phyloP scores from a whole-genome alignment of 2,888 invertebrate genomes.

The Scaptomyza polygonia region DNA sequence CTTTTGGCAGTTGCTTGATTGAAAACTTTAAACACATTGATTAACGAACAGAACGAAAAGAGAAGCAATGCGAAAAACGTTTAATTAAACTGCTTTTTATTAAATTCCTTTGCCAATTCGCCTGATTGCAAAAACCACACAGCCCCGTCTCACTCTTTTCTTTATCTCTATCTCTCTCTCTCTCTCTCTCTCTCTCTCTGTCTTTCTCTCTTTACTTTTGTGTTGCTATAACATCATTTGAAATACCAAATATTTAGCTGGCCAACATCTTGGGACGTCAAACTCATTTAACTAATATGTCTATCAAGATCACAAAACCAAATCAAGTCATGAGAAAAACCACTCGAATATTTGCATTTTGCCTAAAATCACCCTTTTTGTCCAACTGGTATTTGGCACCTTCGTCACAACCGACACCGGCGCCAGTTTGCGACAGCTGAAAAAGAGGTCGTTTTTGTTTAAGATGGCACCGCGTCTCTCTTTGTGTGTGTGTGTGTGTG shows the following conservation, averaged over 20 bases:
- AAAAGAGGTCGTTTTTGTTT: slow-evolving; percentile 55
- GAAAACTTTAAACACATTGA: slow-evolving; percentile 77
- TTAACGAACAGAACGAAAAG: slow-evolving; percentile 57
- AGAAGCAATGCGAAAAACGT: slow-evolving; percentile 49
- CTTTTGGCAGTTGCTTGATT: slow-evolving; percentile 73
- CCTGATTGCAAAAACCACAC: slow-evolving; percentile 68
- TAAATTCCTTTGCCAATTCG: slow-evolving; percentile 59
- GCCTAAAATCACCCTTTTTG: background rate
- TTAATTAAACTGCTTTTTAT: slow-evolving; percentile 76
- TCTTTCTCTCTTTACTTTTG: background rate
- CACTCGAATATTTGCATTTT: slow-evolving; percentile 51
- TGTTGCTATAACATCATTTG: slow-evolving; percentile 2
- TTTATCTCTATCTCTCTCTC: background rate
- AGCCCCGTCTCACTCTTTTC: background rate
- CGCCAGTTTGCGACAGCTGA: slow-evolving; percentile 56
- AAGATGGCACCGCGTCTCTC: slow-evolving; percentile 35
- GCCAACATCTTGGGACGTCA: slow-evolving; percentile 44
- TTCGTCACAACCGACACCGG: slow-evolving; percentile 54
- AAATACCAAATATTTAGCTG: slow-evolving; percentile 63
- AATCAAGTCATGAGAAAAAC: slow-evolving; percentile 25
- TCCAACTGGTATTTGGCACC: slow-evolving; percentile 46
- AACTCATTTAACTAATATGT: slow-evolving; percentile 67
- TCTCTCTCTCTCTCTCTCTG: background rate
- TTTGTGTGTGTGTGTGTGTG: slow-evolving; percentile 36
- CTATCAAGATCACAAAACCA: slow-evolving; percentile 32